Percentiles rank a stretch among this genome's conserved stretches.
Evolutionary conservation across 2,113 vertebrate species (phyloP).

Genomic region (Gambusia holbrooki): DNA sequence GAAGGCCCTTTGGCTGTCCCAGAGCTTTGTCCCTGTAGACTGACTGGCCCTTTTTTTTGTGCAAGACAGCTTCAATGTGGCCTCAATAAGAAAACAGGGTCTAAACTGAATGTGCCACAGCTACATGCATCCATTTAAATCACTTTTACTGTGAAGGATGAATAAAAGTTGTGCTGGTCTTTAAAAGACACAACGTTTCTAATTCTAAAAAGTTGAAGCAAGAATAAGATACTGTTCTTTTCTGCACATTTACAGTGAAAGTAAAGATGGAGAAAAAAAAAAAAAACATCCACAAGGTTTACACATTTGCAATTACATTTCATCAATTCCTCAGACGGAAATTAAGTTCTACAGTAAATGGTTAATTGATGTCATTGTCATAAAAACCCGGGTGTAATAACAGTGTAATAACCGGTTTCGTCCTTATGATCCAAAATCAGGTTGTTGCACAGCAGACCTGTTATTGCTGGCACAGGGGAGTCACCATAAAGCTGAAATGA

Average conservation of each 20-base stretch:
- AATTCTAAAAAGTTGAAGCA: not conserved
- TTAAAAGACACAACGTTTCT: not conserved
- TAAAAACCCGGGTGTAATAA: too few relatives aligned
- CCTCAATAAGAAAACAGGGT: slow-evolving; percentile 70
- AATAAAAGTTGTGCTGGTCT: not conserved
- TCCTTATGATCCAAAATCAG: not conserved
- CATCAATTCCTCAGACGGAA: not conserved
- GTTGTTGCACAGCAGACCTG: not conserved
- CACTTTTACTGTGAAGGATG: not conserved
- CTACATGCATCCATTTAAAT: slow-evolving; percentile 2
- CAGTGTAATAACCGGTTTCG: not conserved
- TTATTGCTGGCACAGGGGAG: not conserved
- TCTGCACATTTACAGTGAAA: not conserved
- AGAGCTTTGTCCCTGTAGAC: slow-evolving; percentile 66
- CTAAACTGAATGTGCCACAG: slow-evolving; percentile 9
- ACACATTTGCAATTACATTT: not conserved
- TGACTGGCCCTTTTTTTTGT: slow-evolving; percentile 68
- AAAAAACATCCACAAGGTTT: not conserved
- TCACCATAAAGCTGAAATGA: not conserved
- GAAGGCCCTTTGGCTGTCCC: slow-evolving; percentile 72
- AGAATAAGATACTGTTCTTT: not conserved
- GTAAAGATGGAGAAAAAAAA: too few relatives aligned
- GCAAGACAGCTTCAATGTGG: slow-evolving; percentile 63
- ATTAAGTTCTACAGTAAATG: not conserved
- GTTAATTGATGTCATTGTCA: not conserved